A percentile compares a stretch with the other conserved stretches of the same genome.
Conservation (phyloP, 2,888 invertebrate genomes). For the Hymenopus coronatus region DNA sequence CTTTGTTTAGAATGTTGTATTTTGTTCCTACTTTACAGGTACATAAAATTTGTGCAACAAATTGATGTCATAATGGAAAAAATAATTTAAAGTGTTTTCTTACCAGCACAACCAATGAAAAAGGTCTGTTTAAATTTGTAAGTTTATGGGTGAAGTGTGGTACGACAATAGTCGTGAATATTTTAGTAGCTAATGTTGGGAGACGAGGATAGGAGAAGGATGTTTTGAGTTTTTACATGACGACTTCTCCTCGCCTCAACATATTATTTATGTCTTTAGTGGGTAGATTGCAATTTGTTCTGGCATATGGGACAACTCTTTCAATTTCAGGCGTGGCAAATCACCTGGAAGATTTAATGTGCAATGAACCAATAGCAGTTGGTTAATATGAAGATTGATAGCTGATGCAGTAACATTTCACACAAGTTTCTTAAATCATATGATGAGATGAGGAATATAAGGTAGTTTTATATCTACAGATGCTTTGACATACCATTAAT, state of each 20-base stretch:
- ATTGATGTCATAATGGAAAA: neutral
- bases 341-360: conserved; percentile 1
- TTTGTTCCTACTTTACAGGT: neutral
- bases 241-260: neutral
- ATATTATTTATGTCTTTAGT: neutral
- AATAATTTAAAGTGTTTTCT: neutral
- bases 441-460: conserved; percentile 1
- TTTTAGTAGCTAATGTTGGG: neutral
- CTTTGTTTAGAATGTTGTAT: neutral
- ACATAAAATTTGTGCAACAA: neutral
- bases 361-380: neutral
- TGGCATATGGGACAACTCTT: conserved; percentile 14
- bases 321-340: conserved; percentile 16
- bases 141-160: neutral
- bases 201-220: neutral
- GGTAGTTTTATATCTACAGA: conserved; percentile 1
- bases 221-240: neutral
- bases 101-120: neutral
- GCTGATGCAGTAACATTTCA: conserved; percentile 12
- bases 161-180: neutral
- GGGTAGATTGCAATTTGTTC: conserved; percentile 1
- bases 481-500: neutral
- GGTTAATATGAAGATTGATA: neutral
- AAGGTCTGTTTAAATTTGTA: neutral
- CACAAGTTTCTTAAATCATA: conserved; percentile 5